These are phyloP conservation scores for Lateolabrax maculatus DNA, from an alignment of 2,797 vertebrate genomes.

Conservation along the genomic window DNA sequence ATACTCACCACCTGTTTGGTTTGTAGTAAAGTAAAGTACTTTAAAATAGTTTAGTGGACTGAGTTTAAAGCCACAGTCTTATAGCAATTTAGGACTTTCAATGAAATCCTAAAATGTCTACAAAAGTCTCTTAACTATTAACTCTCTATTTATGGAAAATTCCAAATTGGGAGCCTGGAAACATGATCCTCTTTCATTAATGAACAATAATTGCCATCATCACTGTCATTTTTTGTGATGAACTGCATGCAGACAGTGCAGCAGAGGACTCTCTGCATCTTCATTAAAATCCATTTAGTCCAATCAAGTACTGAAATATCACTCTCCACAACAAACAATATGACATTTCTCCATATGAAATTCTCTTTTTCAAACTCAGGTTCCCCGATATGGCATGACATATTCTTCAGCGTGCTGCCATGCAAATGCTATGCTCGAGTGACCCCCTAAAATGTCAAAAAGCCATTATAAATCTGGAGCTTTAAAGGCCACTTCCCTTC, in stretches of 20 bases:
- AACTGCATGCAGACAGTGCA: not conserved
- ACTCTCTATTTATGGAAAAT: conserved; percentile 8
- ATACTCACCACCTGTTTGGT: not conserved
- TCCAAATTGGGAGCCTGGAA: conserved; percentile 20
- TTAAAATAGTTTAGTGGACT: no score
- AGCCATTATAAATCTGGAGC: conserved; percentile 36
- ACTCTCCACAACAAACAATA: not conserved
- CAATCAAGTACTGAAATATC: not conserved
- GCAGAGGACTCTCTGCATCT: not conserved
- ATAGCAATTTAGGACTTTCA: not conserved
- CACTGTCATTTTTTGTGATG: conserved; percentile 8
- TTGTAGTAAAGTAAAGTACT: no score
- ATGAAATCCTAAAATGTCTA: not conserved
- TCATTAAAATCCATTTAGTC: conserved; percentile 22
- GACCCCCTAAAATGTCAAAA: conserved; percentile 51
- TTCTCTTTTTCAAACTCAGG: not conserved
- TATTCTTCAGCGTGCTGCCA: not conserved
- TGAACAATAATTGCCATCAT: conserved; percentile 40
- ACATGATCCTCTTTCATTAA: conserved; percentile 46
- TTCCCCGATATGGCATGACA: not conserved
- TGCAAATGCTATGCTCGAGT: not conserved
- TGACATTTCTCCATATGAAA: not conserved
- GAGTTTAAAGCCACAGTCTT: not conserved
- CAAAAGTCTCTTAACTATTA: no score
- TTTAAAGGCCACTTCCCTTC: conserved; percentile 52